These are phyloP conservation scores for Thinocorus orbignyianus DNA, from an alignment of 2,113 vertebrate genomes.

Conservation along the genomic window DNA sequence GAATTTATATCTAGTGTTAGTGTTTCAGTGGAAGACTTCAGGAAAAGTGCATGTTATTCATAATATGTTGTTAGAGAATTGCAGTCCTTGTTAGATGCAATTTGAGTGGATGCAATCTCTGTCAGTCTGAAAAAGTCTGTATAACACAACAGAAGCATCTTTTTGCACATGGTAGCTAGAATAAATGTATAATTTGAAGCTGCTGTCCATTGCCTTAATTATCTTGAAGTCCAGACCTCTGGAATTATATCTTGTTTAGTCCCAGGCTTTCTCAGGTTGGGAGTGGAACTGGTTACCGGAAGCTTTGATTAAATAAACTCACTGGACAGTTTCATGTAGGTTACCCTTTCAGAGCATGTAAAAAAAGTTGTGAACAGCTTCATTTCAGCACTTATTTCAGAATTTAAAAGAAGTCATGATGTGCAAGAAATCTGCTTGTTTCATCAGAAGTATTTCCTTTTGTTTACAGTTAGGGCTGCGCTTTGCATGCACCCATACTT, in stretches of 20 bases:
- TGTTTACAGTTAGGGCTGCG: background rate
- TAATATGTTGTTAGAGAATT: background rate
- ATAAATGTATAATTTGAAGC: background rate
- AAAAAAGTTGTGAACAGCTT: background rate
- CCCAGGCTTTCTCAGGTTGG: background rate
- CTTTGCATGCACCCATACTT: background rate
- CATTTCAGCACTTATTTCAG: background rate
- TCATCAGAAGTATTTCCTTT: background rate
- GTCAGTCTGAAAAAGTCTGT: background rate
- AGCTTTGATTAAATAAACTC: background rate
- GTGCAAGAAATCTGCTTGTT: background rate
- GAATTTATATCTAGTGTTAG: background rate
- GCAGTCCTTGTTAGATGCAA: background rate
- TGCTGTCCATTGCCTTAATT: background rate
- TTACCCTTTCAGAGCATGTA: background rate
- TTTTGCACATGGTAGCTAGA: background rate
- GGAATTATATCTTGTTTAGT: background rate
- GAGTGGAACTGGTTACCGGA: background rate
- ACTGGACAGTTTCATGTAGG: background rate
- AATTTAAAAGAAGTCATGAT: background rate
- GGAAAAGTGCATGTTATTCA: background rate
- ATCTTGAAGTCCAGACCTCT: background rate
- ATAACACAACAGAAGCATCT: background rate
- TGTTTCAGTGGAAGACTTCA: background rate
- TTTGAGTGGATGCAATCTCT: background rate